Evolutionary conservation across 1,140 invertebrate species (phyloP), one percentile per base, ranked within the genome.

Genomic region (Thalassaphorura encarpata): DNA sequence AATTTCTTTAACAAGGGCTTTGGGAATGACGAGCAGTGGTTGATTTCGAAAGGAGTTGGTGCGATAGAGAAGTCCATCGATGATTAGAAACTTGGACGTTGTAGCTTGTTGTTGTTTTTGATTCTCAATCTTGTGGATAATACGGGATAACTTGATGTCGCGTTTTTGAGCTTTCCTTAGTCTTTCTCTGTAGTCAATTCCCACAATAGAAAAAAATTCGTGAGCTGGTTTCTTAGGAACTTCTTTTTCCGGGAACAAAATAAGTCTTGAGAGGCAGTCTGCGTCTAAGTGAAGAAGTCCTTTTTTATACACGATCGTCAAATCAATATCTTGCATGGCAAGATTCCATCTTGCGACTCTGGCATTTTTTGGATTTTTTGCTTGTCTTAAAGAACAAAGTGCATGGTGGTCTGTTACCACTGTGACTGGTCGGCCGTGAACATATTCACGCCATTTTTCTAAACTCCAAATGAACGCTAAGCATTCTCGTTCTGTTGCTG

Each of bases 401-500:
- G 13, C 29, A 33, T 36, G 31, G 19, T 51, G 28, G 19, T 51
- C 48, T 19, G 29, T 33, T 15, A 33, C 13, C 5, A 51, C 11
- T 11, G 19, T 51, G 15, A 51, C 13, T 33, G 5, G 28, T 40
- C 53, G 66, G 16, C 72, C 72, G 53, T 70, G 71, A 2, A 72
- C 13, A 61, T 70, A 75, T 8, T 61, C 52, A n/a, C 67, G 52
- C 51, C 72, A 73, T 31, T 70, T 67, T 47, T 70, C 60, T 45
- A 69, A 54, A 2, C 65, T 65, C 66, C 67, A 75, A 13, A 71
- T 64, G 13, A 73, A 58, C 0, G 67, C 69, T n/a, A 73, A 51
- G n/a, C 64, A 67, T 64, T 75, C 70, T 41, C 65, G 58, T 61
- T 78, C 74, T 23, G 68, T 72, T n/a, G 71, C 71, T 1, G 62